These are phyloP conservation scores for Strongylocentrotus purpuratus DNA, from an alignment of 35 echinoderm and acorn worm species.

Conservation along the genomic window DNA sequence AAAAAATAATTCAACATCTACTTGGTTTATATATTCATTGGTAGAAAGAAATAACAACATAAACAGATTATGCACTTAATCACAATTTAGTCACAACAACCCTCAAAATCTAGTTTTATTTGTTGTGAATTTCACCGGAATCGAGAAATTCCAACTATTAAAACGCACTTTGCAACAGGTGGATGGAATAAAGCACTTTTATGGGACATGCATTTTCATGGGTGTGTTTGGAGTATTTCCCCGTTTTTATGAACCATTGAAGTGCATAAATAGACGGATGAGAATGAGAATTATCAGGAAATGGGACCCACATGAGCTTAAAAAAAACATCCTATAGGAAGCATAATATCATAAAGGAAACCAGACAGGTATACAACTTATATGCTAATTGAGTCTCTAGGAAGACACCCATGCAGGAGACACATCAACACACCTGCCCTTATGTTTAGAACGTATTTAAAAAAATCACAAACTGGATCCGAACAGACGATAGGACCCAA, in stretches of 20 bases:
- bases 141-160: background rate
- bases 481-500: no score
- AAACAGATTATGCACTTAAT: background rate
- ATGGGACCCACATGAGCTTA: background rate
- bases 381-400: background rate
- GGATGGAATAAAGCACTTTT: background rate
- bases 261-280: background rate
- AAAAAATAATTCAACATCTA: background rate
- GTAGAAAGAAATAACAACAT: background rate
- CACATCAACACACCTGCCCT: background rate
- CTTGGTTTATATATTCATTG: background rate
- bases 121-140: background rate
- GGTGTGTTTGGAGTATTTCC: background rate
- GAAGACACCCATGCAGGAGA: background rate
- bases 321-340: constrained; percentile 12
- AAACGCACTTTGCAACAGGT: background rate
- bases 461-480: no score
- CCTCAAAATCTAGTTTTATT: background rate
- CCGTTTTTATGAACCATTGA: background rate
- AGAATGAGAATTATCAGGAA: background rate
- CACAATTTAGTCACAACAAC: background rate
- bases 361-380: background rate
- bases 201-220: no score
- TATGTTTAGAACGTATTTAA: no score
- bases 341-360: background rate